phyloP scores from a whole-genome alignment of 2,797 vertebrate genomes.

The Epinephelus malabaricus region DNA sequence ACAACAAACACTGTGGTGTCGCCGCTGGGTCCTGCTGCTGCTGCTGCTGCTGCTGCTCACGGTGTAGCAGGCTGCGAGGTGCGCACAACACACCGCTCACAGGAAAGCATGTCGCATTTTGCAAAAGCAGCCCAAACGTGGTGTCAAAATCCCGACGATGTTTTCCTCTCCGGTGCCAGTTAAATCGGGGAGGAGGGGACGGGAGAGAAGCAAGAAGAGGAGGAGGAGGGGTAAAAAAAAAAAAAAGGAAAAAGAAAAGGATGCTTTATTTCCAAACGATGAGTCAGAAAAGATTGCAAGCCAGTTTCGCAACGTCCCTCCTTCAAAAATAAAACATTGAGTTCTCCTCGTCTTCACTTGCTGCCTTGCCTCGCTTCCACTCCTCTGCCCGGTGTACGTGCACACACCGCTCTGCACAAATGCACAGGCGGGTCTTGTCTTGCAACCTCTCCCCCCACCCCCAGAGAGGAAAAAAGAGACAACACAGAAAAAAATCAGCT shows the following conservation, averaged over 20 bases:
- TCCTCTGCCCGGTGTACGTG: slow-evolving; percentile 70
- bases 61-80: slow-evolving; percentile 60
- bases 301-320: slow-evolving; percentile 83
- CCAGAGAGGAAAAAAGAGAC: slow-evolving; percentile 21
- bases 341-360: slow-evolving; percentile 57
- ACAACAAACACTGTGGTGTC: slow-evolving; percentile 33
- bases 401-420: slow-evolving; percentile 61
- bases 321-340: slow-evolving; percentile 74
- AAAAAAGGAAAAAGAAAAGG: slow-evolving; percentile 34
- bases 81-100: slow-evolving; percentile 69
- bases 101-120: slow-evolving; percentile 83
- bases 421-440: slow-evolving; percentile 73
- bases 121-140: slow-evolving; percentile 64
- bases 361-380: slow-evolving; percentile 45
- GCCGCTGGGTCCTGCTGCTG: slow-evolving; percentile 42
- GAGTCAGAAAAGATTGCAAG: slow-evolving; percentile 84
- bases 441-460: slow-evolving; percentile 55
- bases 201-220: background rate
- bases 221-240: slow-evolving; percentile 6
- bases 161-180: slow-evolving; percentile 65
- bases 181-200: background rate
- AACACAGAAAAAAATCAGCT: slow-evolving; percentile 74
- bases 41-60: slow-evolving; percentile 57
- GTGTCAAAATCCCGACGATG: slow-evolving; percentile 67
- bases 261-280: slow-evolving; percentile 78